phyloP scores from a whole-genome alignment of 1,140 invertebrate species.

The fruit fly (Drosophila melanogaster) region Release_6_plus_ISO1_MT NT_033779.5:15993501-15994000 shows the following conservation, averaged over 20 bases:
- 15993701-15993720: slow-evolving; percentile 2
- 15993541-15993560: slow-evolving; percentile 59
- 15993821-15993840: slow-evolving; percentile 4
- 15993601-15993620: slow-evolving; percentile 41
- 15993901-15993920: not conserved
- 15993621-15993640: slow-evolving; percentile 18
- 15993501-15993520: slow-evolving; percentile 59
- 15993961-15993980: not conserved
- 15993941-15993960: not conserved
- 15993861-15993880: not conserved
- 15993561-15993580: slow-evolving; percentile 36
- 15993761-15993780: slow-evolving; percentile 7
- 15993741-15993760: not conserved
- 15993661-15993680: slow-evolving; percentile 23
- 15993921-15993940: not conserved
- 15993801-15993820: not conserved
- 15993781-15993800: not conserved
- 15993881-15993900: not conserved
- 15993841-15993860: not conserved
- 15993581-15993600: slow-evolving; percentile 38
- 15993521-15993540: slow-evolving; percentile 65
- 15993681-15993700: slow-evolving; percentile 12
- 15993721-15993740: not conserved
- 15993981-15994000: not conserved
- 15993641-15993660: not conserved